Evolutionary conservation across 2,888 invertebrate genomes (phyloP), one percentile per base, ranked within the genome.

Genomic region (Apomyelois bistriatella): DNA sequence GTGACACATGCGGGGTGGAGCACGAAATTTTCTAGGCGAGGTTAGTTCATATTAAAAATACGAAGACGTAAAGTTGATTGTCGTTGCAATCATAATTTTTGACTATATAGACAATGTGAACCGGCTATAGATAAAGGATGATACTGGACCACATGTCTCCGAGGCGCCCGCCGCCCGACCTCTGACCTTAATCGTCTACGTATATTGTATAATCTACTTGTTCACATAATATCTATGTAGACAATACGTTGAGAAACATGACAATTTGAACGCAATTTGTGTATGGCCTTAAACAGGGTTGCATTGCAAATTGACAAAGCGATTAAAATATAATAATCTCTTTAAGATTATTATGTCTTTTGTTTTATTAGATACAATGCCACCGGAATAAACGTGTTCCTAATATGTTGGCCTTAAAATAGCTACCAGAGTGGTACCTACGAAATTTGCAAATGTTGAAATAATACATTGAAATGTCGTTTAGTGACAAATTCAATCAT

Each of bases 151-250:
- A 30, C 3, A 30, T 13, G 30, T 30, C 43, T 43, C 43, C 13
- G 13, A 28, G 42, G 43, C 43, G 43, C 30, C 43, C 30, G 43
- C 17, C 17, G 30, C 13, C 5, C 28, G 13, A 43, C 43, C 43
- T 13, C 28, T 43, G 43, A 43, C 43, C 43, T 43, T 43, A 43
- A 43, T 43, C 30, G 30, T 43, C 43, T 30, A 13, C 43, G 43
- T 43, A 43, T 12, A 12, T 43, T 43, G 30, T 43, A 30, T 43
- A 43, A 43, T 43, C 43, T 43, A 30, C 17, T 16, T 41, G 41
- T 12, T 28, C 42, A 43, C 42, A 28, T 43, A 28, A 43, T 43
- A 43, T 43, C 42, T 10, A 5, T 22, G 22, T n/a, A 43, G 28
- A 32, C 46, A 46, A 46, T 46, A 10, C 3, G 32, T 32, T 46